phyloP scores from a whole-genome alignment of 2,113 vertebrate genomes.

The Polypterus bichir region DNA sequence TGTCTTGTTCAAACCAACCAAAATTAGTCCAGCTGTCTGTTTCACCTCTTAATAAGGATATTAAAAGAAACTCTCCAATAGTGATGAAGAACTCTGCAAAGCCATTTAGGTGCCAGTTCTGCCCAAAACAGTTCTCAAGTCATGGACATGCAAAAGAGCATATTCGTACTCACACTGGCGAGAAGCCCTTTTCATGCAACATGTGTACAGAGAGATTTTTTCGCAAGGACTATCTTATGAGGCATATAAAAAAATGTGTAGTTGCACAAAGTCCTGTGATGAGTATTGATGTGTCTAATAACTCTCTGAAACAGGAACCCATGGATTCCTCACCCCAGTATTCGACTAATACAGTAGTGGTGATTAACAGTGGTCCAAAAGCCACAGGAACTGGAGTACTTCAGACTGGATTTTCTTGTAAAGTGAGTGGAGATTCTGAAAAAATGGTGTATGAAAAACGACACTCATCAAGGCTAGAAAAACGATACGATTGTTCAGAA shows the following conservation, averaged over 20 bases:
- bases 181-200: constrained; percentile 29
- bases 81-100: too few relatives aligned
- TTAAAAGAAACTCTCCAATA: too few relatives aligned
- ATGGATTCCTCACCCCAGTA: too few relatives aligned
- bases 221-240: constrained; percentile 34
- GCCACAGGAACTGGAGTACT: constrained; percentile 37
- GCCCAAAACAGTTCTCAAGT: constrained; percentile 29
- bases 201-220: constrained; percentile 42
- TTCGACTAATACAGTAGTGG: constrained; percentile 31
- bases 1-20: too few relatives aligned
- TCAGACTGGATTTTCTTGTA: constrained; percentile 38
- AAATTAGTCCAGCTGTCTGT: too few relatives aligned
- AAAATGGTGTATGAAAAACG: too few relatives aligned
- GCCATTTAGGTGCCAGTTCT: constrained; percentile 30
- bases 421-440: constrained; percentile 29
- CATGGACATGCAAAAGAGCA: constrained; percentile 40
- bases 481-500: too few relatives aligned
- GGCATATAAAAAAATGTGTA: constrained; percentile 45
- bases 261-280: too few relatives aligned
- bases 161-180: constrained; percentile 30
- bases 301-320: too few relatives aligned
- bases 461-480: too few relatives aligned
- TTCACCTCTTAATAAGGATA: too few relatives aligned
- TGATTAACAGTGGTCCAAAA: constrained; percentile 31
- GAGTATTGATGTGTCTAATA: too few relatives aligned